Conservation (phyloP, 2,888 invertebrate species). For the Dicyrtoma fusca region DNA sequence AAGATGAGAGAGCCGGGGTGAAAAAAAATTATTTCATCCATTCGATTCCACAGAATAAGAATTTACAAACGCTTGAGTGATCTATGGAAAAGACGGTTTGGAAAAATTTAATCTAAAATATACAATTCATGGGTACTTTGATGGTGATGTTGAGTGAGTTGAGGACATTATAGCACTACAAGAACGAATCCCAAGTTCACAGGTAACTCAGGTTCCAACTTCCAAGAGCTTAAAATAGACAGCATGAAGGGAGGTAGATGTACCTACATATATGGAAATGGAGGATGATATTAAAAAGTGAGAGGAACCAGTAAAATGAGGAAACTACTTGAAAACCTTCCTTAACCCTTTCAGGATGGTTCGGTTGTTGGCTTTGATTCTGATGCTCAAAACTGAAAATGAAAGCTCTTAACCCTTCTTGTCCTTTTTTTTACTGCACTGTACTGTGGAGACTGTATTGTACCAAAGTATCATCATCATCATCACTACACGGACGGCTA, state of each 20-base stretch:
- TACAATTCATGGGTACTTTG: conserved; percentile 1
- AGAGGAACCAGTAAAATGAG: conserved; percentile 16
- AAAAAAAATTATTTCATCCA: conserved; percentile 26
- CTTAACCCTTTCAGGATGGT: conserved; percentile 26
- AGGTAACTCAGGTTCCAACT: conserved; percentile 1
- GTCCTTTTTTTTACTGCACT: conserved; percentile 12
- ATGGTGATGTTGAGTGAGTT: too few species aligned
- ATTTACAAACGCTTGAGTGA: conserved; percentile 29
- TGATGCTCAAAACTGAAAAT: not conserved
- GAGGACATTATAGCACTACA: too few species aligned
- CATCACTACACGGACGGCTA: not conserved
- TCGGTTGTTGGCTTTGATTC: not conserved
- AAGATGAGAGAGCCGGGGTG: conserved; percentile 2
- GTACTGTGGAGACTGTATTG: not conserved
- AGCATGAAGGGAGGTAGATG: too few species aligned
- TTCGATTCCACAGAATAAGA: conserved; percentile 26
- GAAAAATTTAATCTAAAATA: conserved; percentile 25
- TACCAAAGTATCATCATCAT: conserved; percentile 18
- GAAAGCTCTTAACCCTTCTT: conserved; percentile 21
- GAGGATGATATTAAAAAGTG: conserved; percentile 13
- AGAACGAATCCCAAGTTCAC: too few species aligned
- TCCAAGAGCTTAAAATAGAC: too few species aligned
- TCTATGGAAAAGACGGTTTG: conserved; percentile 29
- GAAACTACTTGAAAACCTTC: conserved; percentile 4
- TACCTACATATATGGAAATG: too few species aligned